These are phyloP conservation scores for Rhagonycha fulva DNA, from an alignment of 2,888 invertebrate genomes.

Conservation along the genomic window DNA sequence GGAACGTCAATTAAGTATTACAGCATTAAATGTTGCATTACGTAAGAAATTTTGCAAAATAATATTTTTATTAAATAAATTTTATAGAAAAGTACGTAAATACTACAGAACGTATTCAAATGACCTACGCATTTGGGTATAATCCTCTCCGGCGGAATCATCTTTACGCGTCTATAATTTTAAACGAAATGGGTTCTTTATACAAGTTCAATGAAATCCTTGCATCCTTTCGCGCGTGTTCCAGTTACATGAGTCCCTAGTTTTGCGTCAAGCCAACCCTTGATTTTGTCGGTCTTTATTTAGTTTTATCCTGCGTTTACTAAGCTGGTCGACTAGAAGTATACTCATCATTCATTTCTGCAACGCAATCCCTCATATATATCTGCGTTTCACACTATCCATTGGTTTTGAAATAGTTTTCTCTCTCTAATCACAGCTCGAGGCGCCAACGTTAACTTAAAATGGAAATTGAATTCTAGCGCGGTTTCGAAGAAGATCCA, in stretches of 20 bases:
- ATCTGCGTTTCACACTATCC: slow-evolving; percentile 35
- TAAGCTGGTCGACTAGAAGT: slow-evolving; percentile 34
- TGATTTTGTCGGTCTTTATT: slow-evolving; percentile 39
- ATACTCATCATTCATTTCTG: slow-evolving; percentile 49
- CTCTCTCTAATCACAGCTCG: slow-evolving; percentile 32
- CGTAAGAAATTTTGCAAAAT: not conserved
- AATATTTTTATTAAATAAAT: not conserved
- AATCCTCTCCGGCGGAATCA: slow-evolving; percentile 3
- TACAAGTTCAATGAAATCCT: slow-evolving; percentile 41
- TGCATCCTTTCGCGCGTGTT: slow-evolving; percentile 38
- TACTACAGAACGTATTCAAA: not conserved
- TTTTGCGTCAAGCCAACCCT: slow-evolving; percentile 36
- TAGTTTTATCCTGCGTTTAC: slow-evolving; percentile 22
- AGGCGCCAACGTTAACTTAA: slow-evolving; percentile 47
- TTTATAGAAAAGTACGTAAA: not conserved
- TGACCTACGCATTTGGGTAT: not conserved
- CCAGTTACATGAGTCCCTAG: slow-evolving; percentile 35
- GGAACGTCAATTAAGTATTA: not conserved
- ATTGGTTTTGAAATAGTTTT: slow-evolving; percentile 8
- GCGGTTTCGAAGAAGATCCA: slow-evolving; percentile 33
- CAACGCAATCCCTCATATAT: slow-evolving; percentile 44
- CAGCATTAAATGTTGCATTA: not conserved
- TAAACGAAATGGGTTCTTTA: slow-evolving; percentile 35
- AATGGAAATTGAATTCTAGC: slow-evolving; percentile 51
- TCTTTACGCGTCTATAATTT: slow-evolving; percentile 32